These are phyloP conservation scores for Phrynocephalus forsythii DNA, from an alignment of 2,797 vertebrate genomes.

Conservation along the genomic window DNA sequence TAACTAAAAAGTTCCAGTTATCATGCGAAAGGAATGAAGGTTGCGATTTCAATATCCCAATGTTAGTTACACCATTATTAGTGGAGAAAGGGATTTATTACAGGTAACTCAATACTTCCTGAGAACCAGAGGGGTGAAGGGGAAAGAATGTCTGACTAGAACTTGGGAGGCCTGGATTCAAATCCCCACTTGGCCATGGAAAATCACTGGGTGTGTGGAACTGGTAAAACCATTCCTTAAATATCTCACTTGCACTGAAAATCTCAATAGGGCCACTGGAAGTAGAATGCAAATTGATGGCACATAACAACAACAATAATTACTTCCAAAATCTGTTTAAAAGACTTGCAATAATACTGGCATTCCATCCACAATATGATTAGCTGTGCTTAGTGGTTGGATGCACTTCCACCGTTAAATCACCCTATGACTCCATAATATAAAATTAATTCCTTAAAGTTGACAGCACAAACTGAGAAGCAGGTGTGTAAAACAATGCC, in stretches of 20 bases:
- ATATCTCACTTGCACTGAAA: no score
- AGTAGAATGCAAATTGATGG: no score
- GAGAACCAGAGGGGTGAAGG: no score
- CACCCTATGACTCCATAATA: background rate
- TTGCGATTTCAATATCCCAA: background rate
- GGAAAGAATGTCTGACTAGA: no score
- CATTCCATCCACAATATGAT: background rate
- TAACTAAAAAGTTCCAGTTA: background rate
- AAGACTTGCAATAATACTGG: background rate
- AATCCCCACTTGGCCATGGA: no score
- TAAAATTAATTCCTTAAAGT: background rate
- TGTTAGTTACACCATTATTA: background rate
- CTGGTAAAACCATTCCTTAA: no score
- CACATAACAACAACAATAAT: no score
- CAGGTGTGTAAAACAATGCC: background rate
- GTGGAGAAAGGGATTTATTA: background rate
- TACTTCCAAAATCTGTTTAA: background rate
- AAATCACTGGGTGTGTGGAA: no score
- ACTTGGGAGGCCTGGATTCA: no score
- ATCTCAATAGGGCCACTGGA: no score
- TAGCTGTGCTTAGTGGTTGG: background rate
- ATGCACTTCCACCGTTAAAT: background rate
- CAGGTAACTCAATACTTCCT: background rate
- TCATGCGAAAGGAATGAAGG: background rate
- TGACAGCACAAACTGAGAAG: background rate